Evolutionary conservation across 1,140 invertebrate species (phyloP).

Genomic region (Wasmannia auropunctata): DNA sequence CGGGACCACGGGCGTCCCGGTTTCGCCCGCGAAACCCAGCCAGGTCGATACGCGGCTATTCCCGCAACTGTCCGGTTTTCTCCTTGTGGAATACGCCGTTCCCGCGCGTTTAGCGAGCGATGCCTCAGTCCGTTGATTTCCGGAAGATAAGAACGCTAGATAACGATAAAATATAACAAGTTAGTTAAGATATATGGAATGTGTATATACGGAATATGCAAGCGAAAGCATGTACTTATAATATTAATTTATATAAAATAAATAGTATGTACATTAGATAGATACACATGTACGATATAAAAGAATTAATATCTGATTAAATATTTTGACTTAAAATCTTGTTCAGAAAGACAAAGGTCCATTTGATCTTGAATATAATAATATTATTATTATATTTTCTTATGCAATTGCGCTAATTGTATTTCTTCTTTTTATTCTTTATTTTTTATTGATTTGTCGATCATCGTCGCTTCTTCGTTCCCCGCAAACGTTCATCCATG

Average conservation of each 20-base stretch:
- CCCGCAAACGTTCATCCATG: neutral
- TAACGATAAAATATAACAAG: neutral
- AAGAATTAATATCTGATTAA: neutral
- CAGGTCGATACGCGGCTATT: conserved; percentile 34
- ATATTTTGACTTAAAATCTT: neutral
- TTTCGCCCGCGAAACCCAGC: conserved; percentile 36
- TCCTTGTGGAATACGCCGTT: conserved; percentile 6
- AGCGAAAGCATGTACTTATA: neutral
- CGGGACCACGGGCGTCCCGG: conserved; percentile 28
- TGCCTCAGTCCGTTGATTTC: neutral
- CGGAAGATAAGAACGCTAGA: neutral
- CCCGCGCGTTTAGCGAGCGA: neutral
- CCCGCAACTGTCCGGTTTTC: conserved; percentile 26
- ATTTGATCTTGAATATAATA: no score
- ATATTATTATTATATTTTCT: neutral
- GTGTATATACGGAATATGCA: neutral
- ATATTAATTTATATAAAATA: neutral
- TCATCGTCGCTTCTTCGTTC: neutral
- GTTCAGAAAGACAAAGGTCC: neutral
- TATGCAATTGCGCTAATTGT: neutral
- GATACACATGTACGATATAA: neutral
- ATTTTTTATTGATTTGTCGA: neutral
- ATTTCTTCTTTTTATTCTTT: neutral
- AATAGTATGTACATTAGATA: neutral
- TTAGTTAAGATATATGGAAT: neutral